A percentile compares a stretch with the other conserved stretches of the same genome.
Evolutionary conservation across 2,888 invertebrate species (phyloP).

Genomic region (Cheilosia soror): DNA sequence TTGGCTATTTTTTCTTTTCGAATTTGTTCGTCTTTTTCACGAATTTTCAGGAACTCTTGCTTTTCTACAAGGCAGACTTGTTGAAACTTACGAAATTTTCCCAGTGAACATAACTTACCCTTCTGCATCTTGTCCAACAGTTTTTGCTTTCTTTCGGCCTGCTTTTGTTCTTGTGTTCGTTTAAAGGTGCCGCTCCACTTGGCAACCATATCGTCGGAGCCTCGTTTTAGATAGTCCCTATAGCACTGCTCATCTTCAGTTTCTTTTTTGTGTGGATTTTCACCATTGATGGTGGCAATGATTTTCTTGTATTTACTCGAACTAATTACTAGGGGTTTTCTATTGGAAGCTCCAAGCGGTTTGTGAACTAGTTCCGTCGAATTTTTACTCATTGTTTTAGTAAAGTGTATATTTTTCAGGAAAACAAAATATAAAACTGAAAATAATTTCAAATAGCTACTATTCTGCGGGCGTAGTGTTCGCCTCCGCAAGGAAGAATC

Average conservation of each 20-base stretch:
- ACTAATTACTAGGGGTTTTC: conserved; percentile 55
- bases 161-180: conserved; percentile 76
- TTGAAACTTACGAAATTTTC: not conserved
- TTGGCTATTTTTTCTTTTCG: conserved; percentile 79
- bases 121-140: conserved; percentile 68
- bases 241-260: conserved; percentile 82
- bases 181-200: conserved; percentile 83
- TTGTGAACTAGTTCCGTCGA: conserved; percentile 32
- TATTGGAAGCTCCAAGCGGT: conserved; percentile 49
- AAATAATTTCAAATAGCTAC: not conserved
- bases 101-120: conserved; percentile 56
- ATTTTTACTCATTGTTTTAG: conserved; percentile 44
- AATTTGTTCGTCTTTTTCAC: conserved; percentile 78
- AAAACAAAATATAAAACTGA: conserved; percentile 28
- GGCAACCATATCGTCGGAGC: conserved; percentile 83
- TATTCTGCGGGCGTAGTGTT: conserved; percentile 4
- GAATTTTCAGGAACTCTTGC: conserved; percentile 59
- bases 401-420: not conserved
- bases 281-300: conserved; percentile 20
- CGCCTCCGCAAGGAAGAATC: conserved; percentile 9
- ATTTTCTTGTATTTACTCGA: conserved; percentile 61
- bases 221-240: conserved; percentile 82
- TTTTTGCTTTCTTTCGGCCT: conserved; percentile 75
- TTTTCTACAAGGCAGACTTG: conserved; percentile 25
- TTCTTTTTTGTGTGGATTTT: conserved; percentile 65